Percentiles rank a stretch among this genome's conserved stretches.
phyloP scores from a whole-genome alignment of 2,888 invertebrate genomes.

The Aspidiotus rigidus region DNA sequence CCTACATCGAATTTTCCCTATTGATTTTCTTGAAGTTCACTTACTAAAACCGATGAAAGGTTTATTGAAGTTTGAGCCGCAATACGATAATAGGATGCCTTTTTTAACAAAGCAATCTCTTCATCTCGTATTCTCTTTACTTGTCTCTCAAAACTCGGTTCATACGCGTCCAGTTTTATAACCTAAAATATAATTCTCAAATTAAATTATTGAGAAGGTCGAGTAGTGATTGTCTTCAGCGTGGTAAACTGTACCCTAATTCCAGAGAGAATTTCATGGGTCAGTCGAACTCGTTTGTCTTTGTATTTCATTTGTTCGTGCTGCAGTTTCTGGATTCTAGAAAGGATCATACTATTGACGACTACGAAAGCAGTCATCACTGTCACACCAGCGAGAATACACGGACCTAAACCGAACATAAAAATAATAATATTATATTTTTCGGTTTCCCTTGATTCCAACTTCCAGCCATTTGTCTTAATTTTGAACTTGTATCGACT shows the following conservation, averaged over 20 bases:
- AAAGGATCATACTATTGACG: conserved; percentile 45
- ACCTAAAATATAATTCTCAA: conserved; percentile 42
- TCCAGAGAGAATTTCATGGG: conserved; percentile 39
- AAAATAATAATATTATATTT: too few species aligned
- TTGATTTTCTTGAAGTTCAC: too few species aligned
- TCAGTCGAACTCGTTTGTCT: conserved; percentile 48
- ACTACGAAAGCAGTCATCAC: conserved; percentile 50
- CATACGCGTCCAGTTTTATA: conserved; percentile 55
- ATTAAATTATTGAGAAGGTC: neutral
- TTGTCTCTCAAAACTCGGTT: conserved; percentile 51
- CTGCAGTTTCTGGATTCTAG: conserved; percentile 45
- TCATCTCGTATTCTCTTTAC: conserved; percentile 49
- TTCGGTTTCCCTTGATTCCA: too few species aligned
- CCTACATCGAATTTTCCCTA: too few species aligned
- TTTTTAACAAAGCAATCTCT: conserved; percentile 51
- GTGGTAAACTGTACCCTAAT: conserved; percentile 36
- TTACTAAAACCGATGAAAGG: conserved; percentile 53
- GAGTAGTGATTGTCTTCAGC: too few species aligned
- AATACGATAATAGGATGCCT: conserved; percentile 46
- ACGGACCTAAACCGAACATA: conserved; percentile 43
- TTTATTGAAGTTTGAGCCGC: conserved; percentile 54
- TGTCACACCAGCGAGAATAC: conserved; percentile 53
- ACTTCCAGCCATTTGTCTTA: too few species aligned
- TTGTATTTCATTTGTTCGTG: conserved; percentile 49
- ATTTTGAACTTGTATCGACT: too few species aligned